phyloP scores from a whole-genome alignment of 2,888 invertebrate genomes.

The Yponomeuta sedellus region DNA sequence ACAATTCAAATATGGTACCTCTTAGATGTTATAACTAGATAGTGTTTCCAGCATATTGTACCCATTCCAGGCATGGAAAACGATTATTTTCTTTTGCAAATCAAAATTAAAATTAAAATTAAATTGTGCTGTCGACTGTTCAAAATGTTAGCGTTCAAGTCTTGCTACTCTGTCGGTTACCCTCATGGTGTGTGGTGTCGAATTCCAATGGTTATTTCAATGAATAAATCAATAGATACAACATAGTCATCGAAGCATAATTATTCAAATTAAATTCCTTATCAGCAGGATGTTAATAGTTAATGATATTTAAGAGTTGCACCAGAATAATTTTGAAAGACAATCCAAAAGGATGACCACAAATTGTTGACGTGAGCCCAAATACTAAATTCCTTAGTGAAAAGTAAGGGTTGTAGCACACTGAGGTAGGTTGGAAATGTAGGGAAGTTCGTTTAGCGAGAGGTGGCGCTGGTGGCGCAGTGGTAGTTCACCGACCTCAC shows the following conservation, averaged over 20 bases:
- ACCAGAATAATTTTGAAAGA: conserved; percentile 12
- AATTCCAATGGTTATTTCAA: background rate
- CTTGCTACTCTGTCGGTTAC: no score
- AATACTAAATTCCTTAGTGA: background rate
- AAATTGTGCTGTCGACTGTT: no score
- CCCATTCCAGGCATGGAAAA: no score
- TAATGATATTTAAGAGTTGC: conserved; percentile 34
- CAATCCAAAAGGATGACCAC: conserved; percentile 36
- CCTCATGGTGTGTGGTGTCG: background rate
- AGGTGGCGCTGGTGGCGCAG: no score
- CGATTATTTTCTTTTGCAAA: no score
- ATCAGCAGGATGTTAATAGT: conserved; percentile 33
- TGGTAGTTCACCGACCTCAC: no score
- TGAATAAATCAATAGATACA: conserved; percentile 18
- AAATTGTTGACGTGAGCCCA: conserved; percentile 23
- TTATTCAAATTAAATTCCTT: conserved; percentile 28
- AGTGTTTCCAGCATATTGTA: no score
- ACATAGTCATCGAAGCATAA: conserved; percentile 24
- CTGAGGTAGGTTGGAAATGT: background rate
- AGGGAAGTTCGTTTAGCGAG: no score
- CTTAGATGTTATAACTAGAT: no score
- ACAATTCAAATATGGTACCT: no score
- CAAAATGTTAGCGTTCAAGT: no score
- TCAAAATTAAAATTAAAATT: no score
- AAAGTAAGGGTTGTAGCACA: conserved; percentile 50